Evolutionary conservation across 2,888 invertebrate species (phyloP), one percentile per base, ranked within the genome.

Genomic region (Thereva nobilitata): DNA sequence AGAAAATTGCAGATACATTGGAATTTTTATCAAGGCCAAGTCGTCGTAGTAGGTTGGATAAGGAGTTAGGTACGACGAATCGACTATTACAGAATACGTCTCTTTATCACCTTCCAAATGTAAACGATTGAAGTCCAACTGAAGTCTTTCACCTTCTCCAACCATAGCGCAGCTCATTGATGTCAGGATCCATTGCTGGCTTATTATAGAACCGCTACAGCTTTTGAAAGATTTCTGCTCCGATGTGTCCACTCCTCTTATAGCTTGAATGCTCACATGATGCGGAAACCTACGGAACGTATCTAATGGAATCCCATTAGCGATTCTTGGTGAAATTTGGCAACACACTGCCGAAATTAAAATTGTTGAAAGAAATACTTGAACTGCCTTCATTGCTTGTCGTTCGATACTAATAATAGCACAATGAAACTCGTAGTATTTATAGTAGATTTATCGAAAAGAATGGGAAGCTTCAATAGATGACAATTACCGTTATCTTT

Each of bases 141-240:
- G 53, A 63, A 54, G 49, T 55, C 54, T 9, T 35, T 40, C 7
- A 40, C 64, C 56, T 42, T 34, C 35, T 12, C 23, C 5, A 1
- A 70, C 2, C 23, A 23, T 23, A 2, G 23, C 67, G 45, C 71
- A 73, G 6, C 67, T 37, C 5, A 41, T 8, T 7, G 71, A 69
- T 2, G 70, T 71, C 5, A 73, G 47, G 23, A 73, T 56, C 71
- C 71, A 73, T 4, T 40, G 57, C 3, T 53, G 42, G 8, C 55
- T 49, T 12, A 73, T 12, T 5, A 73, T 69, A 2, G 70, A 70
- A 9, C 71, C 72, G 44, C 71, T 71, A 49, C 72, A 73, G 40
- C 69, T 70, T 6, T 23, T 23, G 23, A 23, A 23, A 1, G 23
- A 23, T n/a, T n/a, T n/a, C n/a, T n/a, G 23, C 23, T 23, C 23